A percentile compares a stretch with the other conserved stretches of the same genome.
Evolutionary conservation across 2,888 invertebrate species (phyloP).

Genomic region (Philhelius pedissequus): DNA sequence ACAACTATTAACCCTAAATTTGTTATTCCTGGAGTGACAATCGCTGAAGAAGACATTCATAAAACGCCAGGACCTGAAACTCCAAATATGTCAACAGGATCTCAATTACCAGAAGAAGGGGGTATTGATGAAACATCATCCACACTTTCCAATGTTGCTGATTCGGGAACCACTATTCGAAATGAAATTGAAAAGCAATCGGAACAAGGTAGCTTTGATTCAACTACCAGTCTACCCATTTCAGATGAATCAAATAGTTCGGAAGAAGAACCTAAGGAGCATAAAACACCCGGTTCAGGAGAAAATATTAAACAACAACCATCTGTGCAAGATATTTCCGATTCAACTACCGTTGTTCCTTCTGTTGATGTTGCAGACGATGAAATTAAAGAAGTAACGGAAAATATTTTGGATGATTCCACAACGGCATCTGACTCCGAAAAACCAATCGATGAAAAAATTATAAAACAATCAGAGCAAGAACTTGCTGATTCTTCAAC

Average conservation of each 20-base stretch:
- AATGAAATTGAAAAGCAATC: neutral
- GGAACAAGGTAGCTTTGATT: slow-evolving; percentile 14
- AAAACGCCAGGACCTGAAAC: neutral
- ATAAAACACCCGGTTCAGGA: neutral
- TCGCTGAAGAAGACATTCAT: neutral
- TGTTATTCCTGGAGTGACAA: slow-evolving; percentile 49
- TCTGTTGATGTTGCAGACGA: neutral
- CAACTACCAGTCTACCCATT: neutral
- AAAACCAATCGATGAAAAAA: neutral
- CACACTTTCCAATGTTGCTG: neutral
- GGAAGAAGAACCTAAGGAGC: neutral
- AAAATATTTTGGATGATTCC: slow-evolving; percentile 3
- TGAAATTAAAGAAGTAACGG: slow-evolving; percentile 9
- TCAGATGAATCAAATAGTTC: neutral
- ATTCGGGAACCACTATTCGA: neutral
- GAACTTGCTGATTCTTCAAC: slow-evolving; percentile 28
- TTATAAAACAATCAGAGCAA: slow-evolving; percentile 54
- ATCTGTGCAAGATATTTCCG: neutral
- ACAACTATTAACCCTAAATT: neutral
- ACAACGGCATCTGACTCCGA: neutral
- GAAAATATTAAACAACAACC: neutral
- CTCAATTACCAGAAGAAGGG: neutral
- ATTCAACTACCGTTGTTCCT: slow-evolving; percentile 16
- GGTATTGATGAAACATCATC: neutral
- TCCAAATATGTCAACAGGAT: slow-evolving; percentile 18